These are phyloP conservation scores for Smithornis capensis DNA, from an alignment of 2,113 vertebrate genomes.

Conservation along the genomic window DNA sequence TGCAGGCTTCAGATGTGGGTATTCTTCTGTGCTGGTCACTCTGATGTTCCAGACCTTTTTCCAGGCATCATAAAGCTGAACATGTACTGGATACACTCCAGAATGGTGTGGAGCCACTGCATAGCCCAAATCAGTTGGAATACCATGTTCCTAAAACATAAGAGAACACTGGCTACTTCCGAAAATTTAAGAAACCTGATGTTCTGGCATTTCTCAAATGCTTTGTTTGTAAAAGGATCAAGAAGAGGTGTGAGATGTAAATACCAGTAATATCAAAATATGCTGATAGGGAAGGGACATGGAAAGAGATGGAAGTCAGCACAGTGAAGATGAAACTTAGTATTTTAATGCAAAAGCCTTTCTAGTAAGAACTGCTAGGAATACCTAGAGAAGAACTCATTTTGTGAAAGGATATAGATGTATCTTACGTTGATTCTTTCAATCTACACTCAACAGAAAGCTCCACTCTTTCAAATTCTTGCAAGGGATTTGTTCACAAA, in stretches of 20 bases:
- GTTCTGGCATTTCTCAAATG: neutral
- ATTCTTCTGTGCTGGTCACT: constrained; percentile 97
- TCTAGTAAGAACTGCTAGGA: neutral
- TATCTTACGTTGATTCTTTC: neutral
- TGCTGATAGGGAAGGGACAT: neutral
- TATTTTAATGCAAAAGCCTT: neutral
- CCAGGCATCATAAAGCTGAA: constrained; percentile 97
- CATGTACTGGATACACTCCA: constrained; percentile 93
- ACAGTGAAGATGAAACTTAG: neutral
- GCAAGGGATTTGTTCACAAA: neutral
- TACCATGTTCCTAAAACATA: constrained; percentile 86
- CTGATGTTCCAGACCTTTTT: constrained; percentile 93
- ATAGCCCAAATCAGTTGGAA: constrained; percentile 93
- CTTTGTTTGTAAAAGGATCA: neutral
- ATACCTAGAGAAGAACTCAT: neutral
- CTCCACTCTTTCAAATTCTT: neutral
- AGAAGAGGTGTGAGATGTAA: neutral
- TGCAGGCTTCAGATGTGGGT: constrained; percentile 95
- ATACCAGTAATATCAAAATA: neutral
- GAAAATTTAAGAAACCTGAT: neutral
- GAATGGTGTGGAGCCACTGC: constrained; percentile 96
- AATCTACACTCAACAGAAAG: neutral
- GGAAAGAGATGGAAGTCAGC: neutral
- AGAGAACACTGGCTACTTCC: neutral
- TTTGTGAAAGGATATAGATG: neutral